Evolutionary conservation across 2,888 invertebrate species (phyloP).

Genomic region (Andrena hattorfiana): DNA sequence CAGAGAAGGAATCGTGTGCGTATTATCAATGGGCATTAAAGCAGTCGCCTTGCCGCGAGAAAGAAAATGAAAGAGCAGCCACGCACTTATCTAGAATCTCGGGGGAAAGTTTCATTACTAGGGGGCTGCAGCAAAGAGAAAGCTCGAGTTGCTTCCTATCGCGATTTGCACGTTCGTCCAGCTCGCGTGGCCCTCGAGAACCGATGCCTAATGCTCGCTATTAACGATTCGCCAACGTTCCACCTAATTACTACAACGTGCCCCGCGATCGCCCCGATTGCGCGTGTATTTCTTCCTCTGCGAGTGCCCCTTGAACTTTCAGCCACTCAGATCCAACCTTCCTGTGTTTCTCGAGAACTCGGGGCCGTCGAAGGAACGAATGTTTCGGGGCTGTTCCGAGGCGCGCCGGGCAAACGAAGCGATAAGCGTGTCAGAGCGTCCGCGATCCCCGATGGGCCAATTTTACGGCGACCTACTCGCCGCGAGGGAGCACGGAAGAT

Average conservation of each 20-base stretch:
- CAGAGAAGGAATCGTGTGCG: neutral
- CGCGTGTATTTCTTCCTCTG: neutral
- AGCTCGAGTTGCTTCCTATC: slow-evolving; percentile 42
- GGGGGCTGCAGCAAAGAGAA: slow-evolving; percentile 37
- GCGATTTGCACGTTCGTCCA: slow-evolving; percentile 56
- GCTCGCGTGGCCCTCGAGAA: slow-evolving; percentile 47
- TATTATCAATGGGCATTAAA: slow-evolving; percentile 13
- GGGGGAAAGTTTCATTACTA: slow-evolving; percentile 40
- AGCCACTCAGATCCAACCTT: neutral
- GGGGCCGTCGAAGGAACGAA: no score
- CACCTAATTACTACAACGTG: slow-evolving; percentile 17
- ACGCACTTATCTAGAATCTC: slow-evolving; percentile 44
- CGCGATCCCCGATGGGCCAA: no score
- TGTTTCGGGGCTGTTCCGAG: no score
- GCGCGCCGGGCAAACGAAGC: no score
- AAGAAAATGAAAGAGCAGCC: slow-evolving; percentile 49
- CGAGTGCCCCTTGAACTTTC: neutral
- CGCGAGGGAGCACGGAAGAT: no score
- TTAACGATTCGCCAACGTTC: slow-evolving; percentile 31
- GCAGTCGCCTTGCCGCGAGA: neutral
- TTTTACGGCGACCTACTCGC: no score
- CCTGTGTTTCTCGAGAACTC: neutral
- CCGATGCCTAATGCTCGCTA: slow-evolving; percentile 37
- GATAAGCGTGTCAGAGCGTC: no score
- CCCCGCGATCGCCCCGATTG: slow-evolving; percentile 12